These are phyloP conservation scores for Chrysotoxum bicinctum DNA, from an alignment of 2,888 invertebrate species.

Conservation along the genomic window DNA sequence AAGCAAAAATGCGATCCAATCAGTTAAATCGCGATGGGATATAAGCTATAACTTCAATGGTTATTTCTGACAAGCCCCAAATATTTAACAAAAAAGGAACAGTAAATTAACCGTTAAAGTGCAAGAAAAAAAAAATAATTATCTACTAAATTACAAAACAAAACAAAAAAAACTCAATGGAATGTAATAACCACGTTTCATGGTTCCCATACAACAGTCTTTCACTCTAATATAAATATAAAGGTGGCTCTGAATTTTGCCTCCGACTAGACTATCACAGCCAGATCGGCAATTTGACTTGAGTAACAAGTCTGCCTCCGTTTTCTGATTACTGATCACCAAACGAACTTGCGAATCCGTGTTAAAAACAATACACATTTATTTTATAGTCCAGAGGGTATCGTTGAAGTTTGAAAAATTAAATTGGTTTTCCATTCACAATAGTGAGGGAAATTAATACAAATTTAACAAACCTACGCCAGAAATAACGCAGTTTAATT, in stretches of 20 bases:
- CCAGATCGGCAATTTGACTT: slow-evolving; percentile 21
- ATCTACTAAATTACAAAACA: slow-evolving; percentile 16
- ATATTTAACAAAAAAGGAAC: not conserved
- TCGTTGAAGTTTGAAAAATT: not conserved
- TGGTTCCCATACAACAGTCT: not conserved
- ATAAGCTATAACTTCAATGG: not conserved
- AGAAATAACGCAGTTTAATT: too few relatives aligned
- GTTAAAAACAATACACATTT: not conserved
- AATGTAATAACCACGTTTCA: slow-evolving; percentile 45
- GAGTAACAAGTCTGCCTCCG: slow-evolving; percentile 33
- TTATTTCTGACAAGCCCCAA: slow-evolving; percentile 18
- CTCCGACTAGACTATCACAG: not conserved
- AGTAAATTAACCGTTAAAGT: not conserved
- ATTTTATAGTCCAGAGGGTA: not conserved
- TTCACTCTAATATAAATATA: not conserved
- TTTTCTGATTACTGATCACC: slow-evolving; percentile 27
- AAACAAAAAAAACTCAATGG: slow-evolving; percentile 10
- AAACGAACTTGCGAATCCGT: slow-evolving; percentile 45
- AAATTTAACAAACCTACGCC: not conserved
- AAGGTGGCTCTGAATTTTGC: slow-evolving; percentile 6
- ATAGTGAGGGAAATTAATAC: not conserved
- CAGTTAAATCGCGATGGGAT: not conserved
- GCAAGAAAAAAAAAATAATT: not conserved
- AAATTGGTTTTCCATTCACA: not conserved
- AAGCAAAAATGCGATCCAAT: not conserved